A percentile compares a stretch with the other conserved stretches of the same genome.
Evolutionary conservation across 1,140 invertebrate genomes (phyloP).

Genomic region (Halictus rubicundus): DNA sequence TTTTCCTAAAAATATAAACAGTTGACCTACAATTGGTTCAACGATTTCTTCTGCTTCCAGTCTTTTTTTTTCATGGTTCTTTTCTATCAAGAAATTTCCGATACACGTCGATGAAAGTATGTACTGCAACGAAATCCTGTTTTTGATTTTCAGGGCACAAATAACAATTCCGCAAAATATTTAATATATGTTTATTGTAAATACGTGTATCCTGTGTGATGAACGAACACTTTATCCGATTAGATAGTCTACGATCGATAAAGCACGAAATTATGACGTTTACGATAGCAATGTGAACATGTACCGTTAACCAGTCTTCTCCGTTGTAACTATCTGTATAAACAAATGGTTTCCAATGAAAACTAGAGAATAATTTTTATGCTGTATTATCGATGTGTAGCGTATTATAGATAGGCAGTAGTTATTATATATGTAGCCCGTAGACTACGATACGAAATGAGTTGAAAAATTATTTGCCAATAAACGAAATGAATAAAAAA

Average conservation of each 20-base stretch:
- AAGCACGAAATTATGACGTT: too few relatives aligned
- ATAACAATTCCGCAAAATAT: neutral
- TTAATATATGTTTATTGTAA: neutral
- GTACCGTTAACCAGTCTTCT: too few relatives aligned
- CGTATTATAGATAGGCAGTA: neutral
- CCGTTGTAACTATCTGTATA: too few relatives aligned
- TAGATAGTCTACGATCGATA: neutral
- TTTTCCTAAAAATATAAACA: too few relatives aligned
- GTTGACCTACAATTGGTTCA: too few relatives aligned
- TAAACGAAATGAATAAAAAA: conserved; percentile 12
- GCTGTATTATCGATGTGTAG: too few relatives aligned
- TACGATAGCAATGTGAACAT: too few relatives aligned
- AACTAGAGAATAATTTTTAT: too few relatives aligned
- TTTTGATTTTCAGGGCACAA: neutral
- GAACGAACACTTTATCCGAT: neutral
- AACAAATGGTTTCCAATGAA: too few relatives aligned
- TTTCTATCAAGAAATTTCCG: neutral
- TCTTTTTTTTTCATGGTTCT: too few relatives aligned
- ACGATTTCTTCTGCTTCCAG: too few relatives aligned
- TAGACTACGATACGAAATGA: conserved; percentile 3
- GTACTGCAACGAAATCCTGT: neutral
- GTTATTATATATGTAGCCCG: neutral
- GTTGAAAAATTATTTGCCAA: conserved; percentile 28
- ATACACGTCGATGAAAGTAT: neutral
- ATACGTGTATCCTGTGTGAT: neutral